These are phyloP conservation scores for Operophtera brumata DNA, from an alignment of 2,888 invertebrate genomes.

Conservation along the genomic window DNA sequence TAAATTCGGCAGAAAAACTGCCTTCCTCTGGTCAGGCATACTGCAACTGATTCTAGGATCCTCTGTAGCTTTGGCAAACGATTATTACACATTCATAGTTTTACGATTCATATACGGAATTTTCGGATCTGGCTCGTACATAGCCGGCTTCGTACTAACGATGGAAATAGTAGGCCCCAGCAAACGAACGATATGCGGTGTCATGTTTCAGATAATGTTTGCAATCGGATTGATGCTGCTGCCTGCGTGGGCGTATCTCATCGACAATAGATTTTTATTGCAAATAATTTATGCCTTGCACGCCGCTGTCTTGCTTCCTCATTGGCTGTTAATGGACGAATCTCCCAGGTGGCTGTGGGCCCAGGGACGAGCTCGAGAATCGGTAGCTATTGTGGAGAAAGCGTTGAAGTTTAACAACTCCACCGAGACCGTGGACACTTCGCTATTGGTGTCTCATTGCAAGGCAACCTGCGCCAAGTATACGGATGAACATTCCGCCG, in stretches of 20 bases:
- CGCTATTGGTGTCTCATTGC: constrained; percentile 83
- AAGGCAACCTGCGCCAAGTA: constrained; percentile 75
- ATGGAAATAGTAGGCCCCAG: constrained; percentile 92
- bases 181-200: constrained; percentile 89
- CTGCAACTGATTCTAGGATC: constrained; percentile 85
- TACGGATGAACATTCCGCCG: constrained; percentile 76
- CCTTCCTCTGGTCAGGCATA: constrained; percentile 88
- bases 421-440: constrained; percentile 82
- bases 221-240: constrained; percentile 90
- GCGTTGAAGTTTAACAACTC: constrained; percentile 86
- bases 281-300: constrained; percentile 90
- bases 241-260: constrained; percentile 89
- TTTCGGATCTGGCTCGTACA: constrained; percentile 90
- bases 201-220: constrained; percentile 89
- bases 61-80: constrained; percentile 87
- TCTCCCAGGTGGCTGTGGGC: constrained; percentile 94
- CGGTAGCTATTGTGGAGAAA: constrained; percentile 86
- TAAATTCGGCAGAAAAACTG: constrained; percentile 88
- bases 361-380: constrained; percentile 87
- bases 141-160: constrained; percentile 84
- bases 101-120: constrained; percentile 88
- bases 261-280: constrained; percentile 85
- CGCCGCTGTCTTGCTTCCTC: constrained; percentile 85
- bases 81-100: constrained; percentile 85
- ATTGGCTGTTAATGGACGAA: constrained; percentile 93